phyloP scores from a whole-genome alignment of 2,888 invertebrate species.

The Prenolepis imparis region DNA sequence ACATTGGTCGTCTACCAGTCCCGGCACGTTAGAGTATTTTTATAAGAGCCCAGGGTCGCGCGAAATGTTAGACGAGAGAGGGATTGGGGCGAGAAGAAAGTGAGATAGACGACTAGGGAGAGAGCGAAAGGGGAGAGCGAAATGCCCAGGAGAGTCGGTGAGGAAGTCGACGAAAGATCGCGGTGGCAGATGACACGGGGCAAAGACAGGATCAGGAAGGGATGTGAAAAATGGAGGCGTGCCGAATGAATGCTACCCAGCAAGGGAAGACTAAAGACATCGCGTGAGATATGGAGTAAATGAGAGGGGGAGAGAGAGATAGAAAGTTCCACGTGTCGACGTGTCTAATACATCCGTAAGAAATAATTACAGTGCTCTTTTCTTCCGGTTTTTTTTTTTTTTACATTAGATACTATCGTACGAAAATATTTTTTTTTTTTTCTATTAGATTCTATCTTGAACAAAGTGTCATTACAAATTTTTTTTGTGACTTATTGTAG shows the following conservation, averaged over 20 bases:
- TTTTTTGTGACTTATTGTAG: neutral
- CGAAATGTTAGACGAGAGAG: slow-evolving; percentile 37
- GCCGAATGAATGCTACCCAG: slow-evolving; percentile 56
- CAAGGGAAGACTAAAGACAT: slow-evolving; percentile 29
- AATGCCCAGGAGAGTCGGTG: slow-evolving; percentile 46
- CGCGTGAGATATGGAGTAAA: slow-evolving; percentile 13
- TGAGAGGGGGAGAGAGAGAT: neutral
- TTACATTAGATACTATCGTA: neutral
- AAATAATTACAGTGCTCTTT: slow-evolving; percentile 50
- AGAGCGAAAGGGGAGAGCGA: slow-evolving; percentile 35
- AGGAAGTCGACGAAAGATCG: slow-evolving; percentile 53
- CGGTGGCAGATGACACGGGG: slow-evolving; percentile 41
- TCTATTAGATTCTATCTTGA: neutral
- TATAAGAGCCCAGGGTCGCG: slow-evolving; percentile 62
- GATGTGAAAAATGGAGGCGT: slow-evolving; percentile 66
- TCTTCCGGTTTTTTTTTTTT: neutral
- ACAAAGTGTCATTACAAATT: neutral
- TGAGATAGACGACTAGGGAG: slow-evolving; percentile 54
- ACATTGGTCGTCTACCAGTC: slow-evolving; percentile 69
- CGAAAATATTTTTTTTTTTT: neutral
- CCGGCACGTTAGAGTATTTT: slow-evolving; percentile 80
- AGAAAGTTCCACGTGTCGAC: slow-evolving; percentile 8
- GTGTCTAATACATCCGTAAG: slow-evolving; percentile 20
- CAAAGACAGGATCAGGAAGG: slow-evolving; percentile 51
- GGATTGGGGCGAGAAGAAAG: slow-evolving; percentile 36